Percentiles rank a stretch among this genome's conserved stretches.
phyloP scores from a whole-genome alignment of 2,888 invertebrate genomes.

The Plagodis pulveraria region DNA sequence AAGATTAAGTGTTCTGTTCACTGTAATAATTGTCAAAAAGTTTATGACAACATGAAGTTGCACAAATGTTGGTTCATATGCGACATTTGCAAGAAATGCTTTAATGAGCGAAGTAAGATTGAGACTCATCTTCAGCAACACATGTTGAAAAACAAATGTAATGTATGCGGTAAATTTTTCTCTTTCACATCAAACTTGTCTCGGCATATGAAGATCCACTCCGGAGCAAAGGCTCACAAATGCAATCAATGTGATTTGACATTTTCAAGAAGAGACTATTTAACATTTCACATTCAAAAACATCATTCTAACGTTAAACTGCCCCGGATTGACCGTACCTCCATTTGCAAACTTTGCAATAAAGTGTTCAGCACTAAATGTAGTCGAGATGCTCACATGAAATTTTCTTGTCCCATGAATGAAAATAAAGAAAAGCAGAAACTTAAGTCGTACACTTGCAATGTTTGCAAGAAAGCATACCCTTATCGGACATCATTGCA shows the following conservation, averaged over 20 bases:
- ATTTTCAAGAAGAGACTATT: conserved; percentile 5
- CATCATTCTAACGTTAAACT: not conserved
- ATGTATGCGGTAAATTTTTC: conserved; percentile 1
- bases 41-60: not conserved
- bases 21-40: not conserved
- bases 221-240: not conserved
- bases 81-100: conserved; percentile 1
- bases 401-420: conserved; percentile 6
- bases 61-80: not conserved
- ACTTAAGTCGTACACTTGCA: conserved; percentile 2
- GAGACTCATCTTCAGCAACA: not conserved
- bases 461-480: conserved; percentile 3
- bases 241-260: not conserved
- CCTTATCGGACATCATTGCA: conserved; percentile 3
- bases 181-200: not conserved
- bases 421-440: not conserved
- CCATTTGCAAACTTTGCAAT: conserved; percentile 1
- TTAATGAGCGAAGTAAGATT: not conserved
- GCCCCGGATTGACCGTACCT: not conserved
- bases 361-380: conserved; percentile 1
- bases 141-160: not conserved
- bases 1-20: no score
- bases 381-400: not conserved
- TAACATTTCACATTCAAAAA: not conserved
- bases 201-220: conserved; percentile 7